Percentiles rank a stretch among this genome's conserved stretches.
These are phyloP conservation scores for Bagarius yarrelli DNA, from an alignment of 2,113 vertebrate genomes.

Conservation along the genomic window DNA sequence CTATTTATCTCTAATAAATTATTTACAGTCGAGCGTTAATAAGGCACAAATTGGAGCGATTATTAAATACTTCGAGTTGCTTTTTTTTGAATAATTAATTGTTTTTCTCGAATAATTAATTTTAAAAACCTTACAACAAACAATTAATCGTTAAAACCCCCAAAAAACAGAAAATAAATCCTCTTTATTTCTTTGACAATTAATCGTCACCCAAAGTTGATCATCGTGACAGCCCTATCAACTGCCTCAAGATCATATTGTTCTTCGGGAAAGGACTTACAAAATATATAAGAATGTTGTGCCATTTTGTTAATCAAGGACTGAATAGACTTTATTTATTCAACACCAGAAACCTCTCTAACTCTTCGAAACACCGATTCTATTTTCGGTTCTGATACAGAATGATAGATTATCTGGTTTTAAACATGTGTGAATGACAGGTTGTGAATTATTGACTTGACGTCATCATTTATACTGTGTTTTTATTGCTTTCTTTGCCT, in stretches of 20 bases:
- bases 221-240: too few relatives aligned
- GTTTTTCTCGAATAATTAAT: too few relatives aligned
- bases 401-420: slow-evolving; percentile 20
- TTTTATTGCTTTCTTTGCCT: slow-evolving; percentile 34
- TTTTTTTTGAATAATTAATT: too few relatives aligned
- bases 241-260: not conserved
- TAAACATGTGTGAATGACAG: slow-evolving; percentile 12
- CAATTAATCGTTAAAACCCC: too few relatives aligned
- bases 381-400: slow-evolving; percentile 10
- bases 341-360: slow-evolving; percentile 37
- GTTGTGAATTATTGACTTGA: not conserved
- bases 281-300: not conserved
- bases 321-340: not conserved
- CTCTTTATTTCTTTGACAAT: too few relatives aligned
- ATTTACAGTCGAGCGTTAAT: too few relatives aligned
- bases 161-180: too few relatives aligned
- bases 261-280: slow-evolving; percentile 11
- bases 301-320: slow-evolving; percentile 6
- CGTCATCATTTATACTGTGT: slow-evolving; percentile 10
- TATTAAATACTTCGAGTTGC: too few relatives aligned
- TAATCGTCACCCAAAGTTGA: too few relatives aligned
- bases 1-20: too few relatives aligned
- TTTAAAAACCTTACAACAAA: too few relatives aligned
- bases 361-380: slow-evolving; percentile 18
- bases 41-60: too few relatives aligned